These are phyloP conservation scores for Diarsia rubi DNA, from an alignment of 2,888 invertebrate species.

Conservation along the genomic window DNA sequence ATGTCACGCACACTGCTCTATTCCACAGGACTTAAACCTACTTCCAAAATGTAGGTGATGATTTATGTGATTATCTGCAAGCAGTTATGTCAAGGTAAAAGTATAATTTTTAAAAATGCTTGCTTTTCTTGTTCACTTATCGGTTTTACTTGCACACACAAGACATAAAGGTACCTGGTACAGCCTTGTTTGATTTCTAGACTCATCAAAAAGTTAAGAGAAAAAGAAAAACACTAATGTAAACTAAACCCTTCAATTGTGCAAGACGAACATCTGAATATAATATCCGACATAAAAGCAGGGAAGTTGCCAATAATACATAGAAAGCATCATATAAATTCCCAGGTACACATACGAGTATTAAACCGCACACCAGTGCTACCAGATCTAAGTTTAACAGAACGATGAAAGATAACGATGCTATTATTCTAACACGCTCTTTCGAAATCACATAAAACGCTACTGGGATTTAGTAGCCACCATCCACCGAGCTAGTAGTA, in stretches of 20 bases:
- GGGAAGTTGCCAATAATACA: not conserved
- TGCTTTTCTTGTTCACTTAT: not conserved
- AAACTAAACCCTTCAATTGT: not conserved
- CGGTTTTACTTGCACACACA: not conserved
- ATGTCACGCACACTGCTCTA: not conserved
- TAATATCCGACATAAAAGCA: not conserved
- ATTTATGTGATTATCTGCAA: not conserved
- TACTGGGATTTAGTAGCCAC: slow-evolving; percentile 65
- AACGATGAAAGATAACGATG: slow-evolving; percentile 66
- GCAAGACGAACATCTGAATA: not conserved
- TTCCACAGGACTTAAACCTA: not conserved
- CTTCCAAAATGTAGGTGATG: not conserved
- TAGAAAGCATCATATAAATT: not conserved
- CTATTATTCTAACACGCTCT: slow-evolving; percentile 66
- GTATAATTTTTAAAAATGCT: too few relatives aligned
- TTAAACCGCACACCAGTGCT: slow-evolving; percentile 14
- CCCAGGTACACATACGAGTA: slow-evolving; percentile 6
- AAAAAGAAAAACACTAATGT: not conserved
- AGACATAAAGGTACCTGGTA: not conserved
- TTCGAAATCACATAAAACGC: slow-evolving; percentile 69
- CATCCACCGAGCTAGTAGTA: slow-evolving; percentile 39
- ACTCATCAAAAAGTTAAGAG: not conserved
- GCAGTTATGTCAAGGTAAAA: not conserved
- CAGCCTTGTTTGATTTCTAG: too few relatives aligned
- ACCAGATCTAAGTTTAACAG: slow-evolving; percentile 52